Base-by-base conservation (phyloP, 2,888 invertebrate species). In the Antitype chi region DNA sequence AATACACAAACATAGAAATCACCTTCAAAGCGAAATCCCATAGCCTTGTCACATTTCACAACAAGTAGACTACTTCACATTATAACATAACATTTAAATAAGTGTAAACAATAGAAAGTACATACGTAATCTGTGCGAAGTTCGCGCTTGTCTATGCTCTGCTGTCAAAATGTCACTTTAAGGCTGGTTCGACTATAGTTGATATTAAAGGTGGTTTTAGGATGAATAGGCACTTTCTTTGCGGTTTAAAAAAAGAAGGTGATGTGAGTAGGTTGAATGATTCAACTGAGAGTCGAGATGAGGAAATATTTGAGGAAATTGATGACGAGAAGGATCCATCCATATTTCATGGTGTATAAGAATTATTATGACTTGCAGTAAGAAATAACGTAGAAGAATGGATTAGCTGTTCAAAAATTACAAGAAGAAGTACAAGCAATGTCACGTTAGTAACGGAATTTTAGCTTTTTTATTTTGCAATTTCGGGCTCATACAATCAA, bases 21-120 rank as follows among this genome's bases (percentile, higher is more conserved):
- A 60, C 57, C 32, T 70, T 38, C 13, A 32, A 53, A 57, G 23
- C 43, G 6, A 43, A 15, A 52, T 85, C 67, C 59, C 73, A 82
- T 85, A 60, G 69, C 69, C 72, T 73, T 85, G 72, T 81, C 23
- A 85, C 28, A 77, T 85, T 85, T 82, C 71, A 69, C 64, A 77
- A 77, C 49, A 57, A 25, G 43, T 47, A 64, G 47, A 66, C 43
- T 69, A 76, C 70, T 74, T 53, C 13, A 84, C 38, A 82, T 74
- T 74, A 74, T 70, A 88, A 81, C 77, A 78, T 78, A 70, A 80
- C 43, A 80, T 79, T 79, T 80, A 76, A 78, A 80, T 81, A 80
- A 83, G 78, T 73, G 78, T 84, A 87, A 89, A 92, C 91, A 91
- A 93, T 92, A 92, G 93, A 93, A 93, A 93, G 93, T 84, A 60